phyloP scores from a whole-genome alignment of 2,888 invertebrate genomes.

The Caenorhabditis imperialis region DNA sequence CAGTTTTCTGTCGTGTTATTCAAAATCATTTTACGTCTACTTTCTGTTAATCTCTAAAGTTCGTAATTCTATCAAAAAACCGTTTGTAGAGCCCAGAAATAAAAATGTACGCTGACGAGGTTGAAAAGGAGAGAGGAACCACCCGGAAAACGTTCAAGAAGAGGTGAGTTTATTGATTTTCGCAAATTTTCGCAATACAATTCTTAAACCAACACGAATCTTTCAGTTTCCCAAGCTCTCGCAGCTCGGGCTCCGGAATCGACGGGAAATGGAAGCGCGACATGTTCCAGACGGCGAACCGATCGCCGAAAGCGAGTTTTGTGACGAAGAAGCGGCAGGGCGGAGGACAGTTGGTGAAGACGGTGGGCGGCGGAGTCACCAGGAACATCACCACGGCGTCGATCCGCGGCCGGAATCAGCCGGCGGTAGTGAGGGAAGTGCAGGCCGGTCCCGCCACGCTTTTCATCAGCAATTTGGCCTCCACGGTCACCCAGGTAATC shows the following conservation, averaged over 20 bases:
- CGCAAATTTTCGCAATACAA: not conserved
- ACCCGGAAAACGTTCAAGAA: conserved; percentile 12
- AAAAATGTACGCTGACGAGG: conserved; percentile 53
- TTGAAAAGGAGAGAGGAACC: conserved; percentile 41
- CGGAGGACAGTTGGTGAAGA: not conserved
- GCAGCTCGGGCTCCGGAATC: conserved; percentile 30
- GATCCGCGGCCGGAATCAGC: conserved; percentile 26
- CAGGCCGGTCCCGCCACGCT: conserved; percentile 44
- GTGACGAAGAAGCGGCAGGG: conserved; percentile 16
- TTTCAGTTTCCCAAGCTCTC: conserved; percentile 18
- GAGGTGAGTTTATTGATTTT: conserved; percentile 11
- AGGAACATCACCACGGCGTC: conserved; percentile 38
- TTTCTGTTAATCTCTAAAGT: no score
- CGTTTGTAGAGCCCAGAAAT: no score
- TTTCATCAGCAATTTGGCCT: conserved; percentile 49
- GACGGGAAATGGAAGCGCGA: conserved; percentile 57
- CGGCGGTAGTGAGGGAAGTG: conserved; percentile 5
- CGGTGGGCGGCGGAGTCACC: conserved; percentile 12
- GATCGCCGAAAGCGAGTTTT: conserved; percentile 19
- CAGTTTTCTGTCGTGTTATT: no score
- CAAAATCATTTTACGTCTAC: no score
- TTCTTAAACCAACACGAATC: no score
- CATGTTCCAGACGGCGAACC: conserved; percentile 39
- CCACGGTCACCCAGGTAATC: conserved; percentile 38
- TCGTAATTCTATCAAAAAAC: no score